Evolutionary conservation across 2,888 invertebrate species (phyloP), one percentile per base, ranked within the genome.

Genomic region (Tolmerus cingulatus): DNA sequence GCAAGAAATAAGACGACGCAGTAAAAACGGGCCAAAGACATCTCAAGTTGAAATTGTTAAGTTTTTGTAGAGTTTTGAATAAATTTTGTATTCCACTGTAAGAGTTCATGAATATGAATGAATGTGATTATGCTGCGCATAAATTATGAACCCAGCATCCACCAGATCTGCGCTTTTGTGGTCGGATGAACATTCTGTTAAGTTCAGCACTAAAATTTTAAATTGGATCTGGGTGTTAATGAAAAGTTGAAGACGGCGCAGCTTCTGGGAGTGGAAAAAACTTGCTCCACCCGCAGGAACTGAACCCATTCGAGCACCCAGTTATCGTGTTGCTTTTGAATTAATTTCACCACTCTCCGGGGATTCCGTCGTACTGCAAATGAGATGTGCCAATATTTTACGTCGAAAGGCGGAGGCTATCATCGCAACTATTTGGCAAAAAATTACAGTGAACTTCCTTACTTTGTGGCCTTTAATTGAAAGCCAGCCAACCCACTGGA

Each of bases 81-180:
- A 87, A 87, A 86, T 87, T 87, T 87, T 87, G 86, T 78, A 87
- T 86, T 86, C 81, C 86, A 86, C 66, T 86, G 86, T 87, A 86
- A 87, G 81, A 87, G 81, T 87, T 87, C 87, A 87, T 87, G 87
- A 87, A 87, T 87, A 87, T 87, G 87, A 87, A 87, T 87, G 87
- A 87, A 87, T 86, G 87, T 87, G 81, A 87, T 87, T 87, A 87
- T 87, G 74, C 87, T 37, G 86, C 86, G 87, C 87, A 87, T 87
- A 87, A 87, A 87, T 87, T 87, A 87, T 77, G 85, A 87, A 46
- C 85, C 78, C 23, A 77, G 84, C 14, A 78, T 77, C 84, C 85
- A 57, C 85, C 30, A 86, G 86, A 87, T 87, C 87, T 87, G 87
- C 86, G 87, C 87, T 87, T 87, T 86, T 87, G 87, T 86, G 87